Conservation (phyloP, 2,888 invertebrate genomes). For the Morinoia aosen region DNA sequence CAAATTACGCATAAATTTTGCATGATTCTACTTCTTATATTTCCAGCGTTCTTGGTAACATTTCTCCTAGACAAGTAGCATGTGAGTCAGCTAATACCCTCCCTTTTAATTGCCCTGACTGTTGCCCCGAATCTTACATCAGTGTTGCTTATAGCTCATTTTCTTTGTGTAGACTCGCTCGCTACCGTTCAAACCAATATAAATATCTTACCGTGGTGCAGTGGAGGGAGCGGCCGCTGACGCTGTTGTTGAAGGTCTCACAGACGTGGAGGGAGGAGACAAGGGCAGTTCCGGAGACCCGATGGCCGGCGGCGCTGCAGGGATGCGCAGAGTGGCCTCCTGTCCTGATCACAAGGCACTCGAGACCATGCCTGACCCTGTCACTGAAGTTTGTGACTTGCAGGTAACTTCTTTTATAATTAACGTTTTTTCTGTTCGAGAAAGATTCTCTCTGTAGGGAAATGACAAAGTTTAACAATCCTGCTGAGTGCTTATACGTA, state of each 20-base stretch:
- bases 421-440: background rate
- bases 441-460: background rate
- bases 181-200: background rate
- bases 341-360: conserved; percentile 70
- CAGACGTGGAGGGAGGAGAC: background rate
- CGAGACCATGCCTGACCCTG: conserved; percentile 78
- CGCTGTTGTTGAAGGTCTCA: background rate
- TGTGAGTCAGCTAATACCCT: background rate
- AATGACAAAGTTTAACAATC: too few species aligned
- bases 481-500: too few species aligned
- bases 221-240: background rate
- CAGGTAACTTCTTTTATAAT: conserved; percentile 71
- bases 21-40: background rate
- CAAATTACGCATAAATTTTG: background rate
- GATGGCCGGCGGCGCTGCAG: conserved; percentile 44
- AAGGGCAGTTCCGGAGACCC: conserved; percentile 55
- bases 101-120: background rate
- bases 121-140: background rate
- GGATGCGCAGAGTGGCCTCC: conserved; percentile 70
- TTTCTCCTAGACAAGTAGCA: background rate
- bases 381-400: conserved; percentile 87
- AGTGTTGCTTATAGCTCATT: background rate
- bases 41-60: background rate
- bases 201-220: background rate
- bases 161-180: background rate